Evolutionary conservation across 2,888 invertebrate genomes (phyloP).

Genomic region (Drosophila ezoana): DNA sequence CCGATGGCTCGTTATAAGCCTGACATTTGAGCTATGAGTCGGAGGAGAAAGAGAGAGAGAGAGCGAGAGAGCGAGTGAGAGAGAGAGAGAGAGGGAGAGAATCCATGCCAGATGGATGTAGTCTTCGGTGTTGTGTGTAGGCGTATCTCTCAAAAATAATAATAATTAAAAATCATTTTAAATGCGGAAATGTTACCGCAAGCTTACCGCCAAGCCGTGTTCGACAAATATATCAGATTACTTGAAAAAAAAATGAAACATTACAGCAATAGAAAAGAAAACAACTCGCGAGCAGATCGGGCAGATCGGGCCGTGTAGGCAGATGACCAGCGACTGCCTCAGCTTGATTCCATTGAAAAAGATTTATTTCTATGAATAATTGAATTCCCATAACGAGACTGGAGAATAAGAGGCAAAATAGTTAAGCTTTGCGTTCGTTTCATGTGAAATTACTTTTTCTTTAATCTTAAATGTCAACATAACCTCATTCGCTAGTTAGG

Average conservation of each 20-base stretch:
- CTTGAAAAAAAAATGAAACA: conserved; percentile 19
- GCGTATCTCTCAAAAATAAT: conserved; percentile 65
- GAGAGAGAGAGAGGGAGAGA: conserved; percentile 1
- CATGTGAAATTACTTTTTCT: neutral
- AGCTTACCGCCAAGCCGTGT: conserved; percentile 77
- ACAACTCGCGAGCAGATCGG: conserved; percentile 33
- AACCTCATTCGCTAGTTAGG: neutral
- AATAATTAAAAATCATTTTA: conserved; percentile 77
- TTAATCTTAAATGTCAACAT: neutral
- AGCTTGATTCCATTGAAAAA: conserved; percentile 5
- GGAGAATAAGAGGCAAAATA: neutral
- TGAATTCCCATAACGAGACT: neutral
- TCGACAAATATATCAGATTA: conserved; percentile 78
- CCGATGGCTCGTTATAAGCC: conserved; percentile 62
- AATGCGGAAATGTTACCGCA: conserved; percentile 75
- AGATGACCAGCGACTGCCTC: conserved; percentile 24
- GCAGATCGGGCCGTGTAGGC: conserved; percentile 21
- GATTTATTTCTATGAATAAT: conserved; percentile 1
- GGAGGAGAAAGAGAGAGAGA: conserved; percentile 12
- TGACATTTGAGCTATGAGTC: conserved; percentile 71
- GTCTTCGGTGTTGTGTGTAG: conserved; percentile 56
- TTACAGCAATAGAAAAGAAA: conserved; percentile 22
- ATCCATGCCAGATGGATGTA: conserved; percentile 49
- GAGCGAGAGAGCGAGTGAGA: conserved; percentile 37
- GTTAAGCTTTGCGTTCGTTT: neutral